A percentile compares a stretch with the other conserved stretches of the same genome.
These are phyloP conservation scores for Uloborus plumipes DNA, from an alignment of 2,888 invertebrate species.

Conservation along the genomic window DNA sequence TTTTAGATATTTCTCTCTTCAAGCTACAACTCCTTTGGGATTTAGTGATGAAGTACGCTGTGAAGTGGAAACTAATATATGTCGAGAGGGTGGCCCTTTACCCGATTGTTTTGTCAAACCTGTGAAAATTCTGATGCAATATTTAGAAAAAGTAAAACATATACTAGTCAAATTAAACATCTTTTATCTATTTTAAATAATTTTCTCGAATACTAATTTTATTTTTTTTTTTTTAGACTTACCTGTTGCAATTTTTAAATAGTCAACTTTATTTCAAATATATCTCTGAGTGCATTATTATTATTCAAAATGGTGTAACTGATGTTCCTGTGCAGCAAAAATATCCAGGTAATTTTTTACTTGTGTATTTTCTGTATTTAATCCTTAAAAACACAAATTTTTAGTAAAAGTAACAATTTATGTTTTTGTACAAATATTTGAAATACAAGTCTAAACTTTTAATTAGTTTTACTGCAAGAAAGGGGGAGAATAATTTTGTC, in stretches of 20 bases:
- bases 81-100: conserved; percentile 82
- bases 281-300: conserved; percentile 87
- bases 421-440: too few relatives aligned
- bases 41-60: conserved; percentile 87
- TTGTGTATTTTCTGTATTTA: too few relatives aligned
- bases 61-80: conserved; percentile 89
- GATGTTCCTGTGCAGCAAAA: conserved; percentile 66
- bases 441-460: too few relatives aligned
- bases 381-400: too few relatives aligned
- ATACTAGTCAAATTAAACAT: neutral
- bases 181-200: conserved; percentile 46
- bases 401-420: too few relatives aligned
- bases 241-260: conserved; percentile 83
- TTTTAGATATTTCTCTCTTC: conserved; percentile 87
- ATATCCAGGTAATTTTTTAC: too few relatives aligned
- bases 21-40: conserved; percentile 89
- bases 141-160: conserved; percentile 77
- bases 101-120: conserved; percentile 87
- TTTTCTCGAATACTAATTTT: neutral
- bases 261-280: conserved; percentile 91
- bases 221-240: conserved; percentile 73
- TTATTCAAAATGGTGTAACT: conserved; percentile 72
- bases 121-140: conserved; percentile 82
- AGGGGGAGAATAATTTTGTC: too few relatives aligned
- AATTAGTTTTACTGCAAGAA: too few relatives aligned